phyloP scores from a whole-genome alignment of 2,113 vertebrate genomes.

The Passer montanus region DNA sequence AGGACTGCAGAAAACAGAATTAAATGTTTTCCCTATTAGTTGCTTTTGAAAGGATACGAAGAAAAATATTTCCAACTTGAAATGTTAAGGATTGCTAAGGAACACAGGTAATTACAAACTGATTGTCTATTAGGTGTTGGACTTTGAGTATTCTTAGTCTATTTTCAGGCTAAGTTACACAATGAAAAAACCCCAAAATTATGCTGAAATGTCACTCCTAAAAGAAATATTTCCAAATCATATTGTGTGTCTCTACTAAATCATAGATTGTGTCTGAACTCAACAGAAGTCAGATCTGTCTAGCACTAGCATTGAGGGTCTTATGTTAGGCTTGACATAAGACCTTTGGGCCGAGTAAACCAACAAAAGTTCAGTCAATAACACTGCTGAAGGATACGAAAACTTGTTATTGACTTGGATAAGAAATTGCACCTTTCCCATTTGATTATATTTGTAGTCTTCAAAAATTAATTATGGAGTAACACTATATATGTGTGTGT shows the following conservation, averaged over 20 bases:
- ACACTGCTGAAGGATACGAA: not conserved
- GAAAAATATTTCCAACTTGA: not conserved
- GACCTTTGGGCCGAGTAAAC: not conserved
- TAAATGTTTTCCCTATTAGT: not conserved
- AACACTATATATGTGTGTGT: not conserved
- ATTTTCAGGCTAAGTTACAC: not conserved
- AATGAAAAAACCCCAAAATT: not conserved
- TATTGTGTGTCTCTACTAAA: not conserved
- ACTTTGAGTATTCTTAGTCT: not conserved
- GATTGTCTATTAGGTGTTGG: not conserved
- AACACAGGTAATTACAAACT: not conserved
- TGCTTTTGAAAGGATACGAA: not conserved
- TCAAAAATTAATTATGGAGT: not conserved
- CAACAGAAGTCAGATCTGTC: not conserved
- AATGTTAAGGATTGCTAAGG: not conserved
- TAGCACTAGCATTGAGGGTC: not conserved
- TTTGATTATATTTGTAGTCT: not conserved
- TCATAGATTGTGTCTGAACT: not conserved
- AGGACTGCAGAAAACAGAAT: not conserved
- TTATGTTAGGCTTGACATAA: not conserved
- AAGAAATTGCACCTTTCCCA: not conserved
- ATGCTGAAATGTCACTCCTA: not conserved
- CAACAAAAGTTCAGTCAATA: not conserved
- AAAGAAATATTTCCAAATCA: not conserved
- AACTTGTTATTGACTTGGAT: not conserved